Conservation (phyloP, 2,888 invertebrate species). For the Sinohyriopsis cumingii region DNA sequence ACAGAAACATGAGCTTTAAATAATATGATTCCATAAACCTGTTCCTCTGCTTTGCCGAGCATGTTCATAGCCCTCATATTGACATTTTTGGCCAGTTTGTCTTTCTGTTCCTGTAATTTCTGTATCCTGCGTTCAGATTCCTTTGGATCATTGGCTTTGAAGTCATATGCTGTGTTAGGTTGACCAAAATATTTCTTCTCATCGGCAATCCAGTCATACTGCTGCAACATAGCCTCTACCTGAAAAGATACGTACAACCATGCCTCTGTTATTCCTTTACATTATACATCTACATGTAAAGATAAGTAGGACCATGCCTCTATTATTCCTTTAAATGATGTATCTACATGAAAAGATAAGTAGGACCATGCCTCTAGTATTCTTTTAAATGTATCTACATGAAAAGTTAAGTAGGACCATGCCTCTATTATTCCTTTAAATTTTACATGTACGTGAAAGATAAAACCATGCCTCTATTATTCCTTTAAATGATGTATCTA, state of each 20-base stretch:
- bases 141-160: conserved; percentile 76
- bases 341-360: too few relatives aligned
- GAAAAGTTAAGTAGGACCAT: too few relatives aligned
- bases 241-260: conserved; percentile 19
- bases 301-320: too few relatives aligned
- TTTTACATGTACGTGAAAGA: too few relatives aligned
- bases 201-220: conserved; percentile 81
- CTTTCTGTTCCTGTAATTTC: conserved; percentile 76
- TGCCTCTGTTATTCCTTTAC: background rate
- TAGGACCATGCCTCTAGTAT: too few relatives aligned
- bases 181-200: conserved; percentile 85
- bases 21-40: conserved; percentile 72
- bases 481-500: too few relatives aligned
- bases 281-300: too few relatives aligned
- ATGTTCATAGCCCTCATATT: conserved; percentile 90
- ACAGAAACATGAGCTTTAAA: too few relatives aligned
- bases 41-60: conserved; percentile 89
- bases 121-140: conserved; percentile 79
- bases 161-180: conserved; percentile 73
- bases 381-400: too few relatives aligned
- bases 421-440: too few relatives aligned
- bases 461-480: too few relatives aligned
- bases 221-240: conserved; percentile 66
- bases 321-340: too few relatives aligned
- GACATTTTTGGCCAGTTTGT: conserved; percentile 74